Conservation (phyloP, 2,113 vertebrate genomes). For the Myrmecophaga tridactyla region DNA sequence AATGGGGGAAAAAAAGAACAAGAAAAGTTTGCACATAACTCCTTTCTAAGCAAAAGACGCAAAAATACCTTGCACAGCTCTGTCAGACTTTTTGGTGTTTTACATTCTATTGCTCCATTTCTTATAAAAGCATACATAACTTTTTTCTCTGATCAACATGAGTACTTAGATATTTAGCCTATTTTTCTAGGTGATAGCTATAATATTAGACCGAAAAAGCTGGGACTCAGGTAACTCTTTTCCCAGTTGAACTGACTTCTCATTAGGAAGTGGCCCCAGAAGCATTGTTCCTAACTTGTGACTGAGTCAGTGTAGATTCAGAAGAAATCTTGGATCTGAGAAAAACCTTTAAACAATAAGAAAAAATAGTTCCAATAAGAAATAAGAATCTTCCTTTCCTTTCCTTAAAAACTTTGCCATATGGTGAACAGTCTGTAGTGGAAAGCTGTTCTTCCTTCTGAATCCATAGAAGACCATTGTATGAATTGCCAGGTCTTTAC, state of each 20-base stretch:
- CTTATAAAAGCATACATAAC: constrained; percentile 60
- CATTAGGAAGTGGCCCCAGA: constrained; percentile 61
- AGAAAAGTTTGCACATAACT: not conserved
- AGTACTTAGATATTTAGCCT: constrained; percentile 40
- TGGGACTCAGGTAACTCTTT: constrained; percentile 67
- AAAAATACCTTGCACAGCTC: constrained; percentile 42
- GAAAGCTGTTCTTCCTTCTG: constrained; percentile 48
- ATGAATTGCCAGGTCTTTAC: not conserved
- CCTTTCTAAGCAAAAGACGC: constrained; percentile 65
- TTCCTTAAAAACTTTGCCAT: not conserved
- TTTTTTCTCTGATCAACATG: constrained; percentile 63
- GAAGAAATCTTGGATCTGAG: constrained; percentile 60
- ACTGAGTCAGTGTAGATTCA: constrained; percentile 58
- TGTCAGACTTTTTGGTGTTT: constrained; percentile 52
- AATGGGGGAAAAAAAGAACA: not conserved
- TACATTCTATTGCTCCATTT: constrained; percentile 58
- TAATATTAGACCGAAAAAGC: constrained; percentile 47
- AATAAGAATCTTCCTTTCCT: constrained; percentile 8
- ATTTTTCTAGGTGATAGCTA: constrained; percentile 30
- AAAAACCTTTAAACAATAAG: constrained; percentile 19
- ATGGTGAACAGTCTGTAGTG: not conserved
- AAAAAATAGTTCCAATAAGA: constrained; percentile 55
- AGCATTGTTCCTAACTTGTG: constrained; percentile 74
- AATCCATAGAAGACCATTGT: not conserved
- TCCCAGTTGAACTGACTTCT: constrained; percentile 50